Base-by-base conservation (phyloP, 2,888 invertebrate species). In the Acanthosepion pharaonis region DNA sequence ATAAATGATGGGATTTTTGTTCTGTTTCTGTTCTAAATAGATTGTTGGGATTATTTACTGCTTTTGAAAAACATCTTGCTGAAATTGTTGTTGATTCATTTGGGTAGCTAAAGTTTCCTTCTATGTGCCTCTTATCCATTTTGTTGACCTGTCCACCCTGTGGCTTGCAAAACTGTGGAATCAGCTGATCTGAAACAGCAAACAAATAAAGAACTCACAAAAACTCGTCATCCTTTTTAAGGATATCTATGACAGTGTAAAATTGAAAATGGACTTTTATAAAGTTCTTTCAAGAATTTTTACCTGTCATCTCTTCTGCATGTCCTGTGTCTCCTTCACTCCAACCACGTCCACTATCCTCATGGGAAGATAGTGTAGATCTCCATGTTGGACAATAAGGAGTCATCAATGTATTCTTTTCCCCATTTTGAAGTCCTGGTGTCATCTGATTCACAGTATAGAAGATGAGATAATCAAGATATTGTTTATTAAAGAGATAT, bases 341-440 rank as follows among this genome's bases (percentile, higher is more conserved):
- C 78, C 78, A 78, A 78, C 78, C 78, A 78, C n/a, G 78, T 78
- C 78, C 78, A 78, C 78, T 78, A 2, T 78, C 78, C 11, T 33
- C 78, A 78, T 78, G 78, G 33, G 78, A 78, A 78, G 78, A 78
- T 33, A 78, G 5, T 33, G 78, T 78, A 78, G 78, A 78, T 78
- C n/a, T 78, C 78, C 78, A 78, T 78, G 78, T 78, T 33, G 78
- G n/a, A 78, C 78, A 78, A 78, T 78, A 78, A n/a, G 78, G 78
- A 11, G 78, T 9, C 78, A 78, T n/a, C 78, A 78, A 78, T 78
- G 78, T 78, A 4, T 78, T 33, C 11, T 78, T 78, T 9, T 78
- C n/a, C 18, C 78, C 78, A 78, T 78, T 78, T 3, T 78, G 78
- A 33, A n/a, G 15, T 5, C 5, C 18, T n/a, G 78, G 78, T 33